phyloP scores from a whole-genome alignment of 2,797 vertebrate species.

The Tenualosa thibaudeaui region DNA sequence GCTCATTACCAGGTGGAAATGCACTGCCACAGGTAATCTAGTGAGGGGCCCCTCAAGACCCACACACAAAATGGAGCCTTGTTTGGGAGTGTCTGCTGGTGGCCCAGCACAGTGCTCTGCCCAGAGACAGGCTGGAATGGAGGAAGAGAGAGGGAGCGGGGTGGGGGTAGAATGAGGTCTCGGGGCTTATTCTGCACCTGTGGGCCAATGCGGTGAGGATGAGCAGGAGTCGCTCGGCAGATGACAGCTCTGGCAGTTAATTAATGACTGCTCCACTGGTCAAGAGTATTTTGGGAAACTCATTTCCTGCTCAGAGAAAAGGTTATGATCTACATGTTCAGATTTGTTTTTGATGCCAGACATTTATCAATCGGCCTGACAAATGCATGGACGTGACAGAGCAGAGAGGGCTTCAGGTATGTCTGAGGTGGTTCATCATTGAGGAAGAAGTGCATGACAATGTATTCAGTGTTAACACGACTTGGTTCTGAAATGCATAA shows the following conservation, averaged over 20 bases:
- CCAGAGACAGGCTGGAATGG: background rate
- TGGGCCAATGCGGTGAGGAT: background rate
- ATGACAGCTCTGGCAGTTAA: constrained; percentile 10
- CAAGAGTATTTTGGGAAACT: constrained; percentile 66
- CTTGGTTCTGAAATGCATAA: background rate
- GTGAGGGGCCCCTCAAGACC: background rate
- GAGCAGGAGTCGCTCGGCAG: background rate
- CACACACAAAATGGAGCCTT: background rate
- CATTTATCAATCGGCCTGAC: constrained; percentile 53
- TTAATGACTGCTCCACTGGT: constrained; percentile 46
- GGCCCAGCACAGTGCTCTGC: background rate
- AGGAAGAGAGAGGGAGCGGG: background rate
- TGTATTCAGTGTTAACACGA: background rate
- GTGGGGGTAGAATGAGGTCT: background rate
- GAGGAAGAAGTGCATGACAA: background rate
- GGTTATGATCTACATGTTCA: constrained; percentile 67
- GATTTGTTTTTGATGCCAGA: constrained; percentile 63
- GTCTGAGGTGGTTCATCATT: background rate
- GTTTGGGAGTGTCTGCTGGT: background rate
- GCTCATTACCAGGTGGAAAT: constrained; percentile 51
- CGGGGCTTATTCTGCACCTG: background rate
- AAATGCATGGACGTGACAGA: background rate
- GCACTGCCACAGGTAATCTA: constrained; percentile 36
- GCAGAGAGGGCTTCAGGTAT: background rate
- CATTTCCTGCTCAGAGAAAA: constrained; percentile 64